Conservation (phyloP, 2,797 vertebrate species). For the Hoplostethus mediterraneus region DNA sequence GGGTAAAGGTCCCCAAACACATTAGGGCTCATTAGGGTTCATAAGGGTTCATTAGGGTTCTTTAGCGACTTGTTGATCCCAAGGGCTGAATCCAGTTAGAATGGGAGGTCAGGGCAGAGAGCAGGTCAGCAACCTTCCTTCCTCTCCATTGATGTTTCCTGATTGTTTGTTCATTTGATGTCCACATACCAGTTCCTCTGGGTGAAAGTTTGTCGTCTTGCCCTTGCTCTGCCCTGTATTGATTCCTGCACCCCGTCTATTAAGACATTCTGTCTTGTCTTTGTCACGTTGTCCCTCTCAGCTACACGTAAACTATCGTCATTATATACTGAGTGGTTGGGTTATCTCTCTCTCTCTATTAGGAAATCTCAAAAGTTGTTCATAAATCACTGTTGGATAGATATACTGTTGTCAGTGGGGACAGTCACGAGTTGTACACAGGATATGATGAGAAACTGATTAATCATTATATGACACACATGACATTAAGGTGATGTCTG, state of each 20-base stretch:
- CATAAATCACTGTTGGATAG: no score
- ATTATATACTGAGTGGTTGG: no score
- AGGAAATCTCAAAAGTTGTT: no score
- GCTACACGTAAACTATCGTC: no score
- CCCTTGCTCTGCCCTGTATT: neutral
- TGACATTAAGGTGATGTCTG: neutral
- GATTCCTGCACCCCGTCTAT: neutral
- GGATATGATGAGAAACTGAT: no score
- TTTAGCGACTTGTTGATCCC: slow-evolving; percentile 17
- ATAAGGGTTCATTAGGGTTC: no score
- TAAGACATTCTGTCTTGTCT: neutral
- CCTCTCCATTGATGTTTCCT: neutral
- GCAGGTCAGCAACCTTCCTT: slow-evolving; percentile 15
- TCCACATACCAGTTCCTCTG: neutral
- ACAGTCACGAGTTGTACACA: no score
- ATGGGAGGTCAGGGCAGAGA: neutral
- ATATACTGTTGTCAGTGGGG: no score
- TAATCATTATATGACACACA: no score
- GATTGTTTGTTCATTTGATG: neutral
- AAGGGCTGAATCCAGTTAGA: slow-evolving; percentile 5
- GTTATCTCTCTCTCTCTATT: no score
- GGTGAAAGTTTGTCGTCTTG: neutral
- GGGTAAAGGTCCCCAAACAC: neutral
- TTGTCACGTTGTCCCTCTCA: neutral
- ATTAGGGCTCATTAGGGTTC: no score